Evolutionary conservation across 2,888 invertebrate genomes (phyloP).

Genomic region (Callimorpha dominula): DNA sequence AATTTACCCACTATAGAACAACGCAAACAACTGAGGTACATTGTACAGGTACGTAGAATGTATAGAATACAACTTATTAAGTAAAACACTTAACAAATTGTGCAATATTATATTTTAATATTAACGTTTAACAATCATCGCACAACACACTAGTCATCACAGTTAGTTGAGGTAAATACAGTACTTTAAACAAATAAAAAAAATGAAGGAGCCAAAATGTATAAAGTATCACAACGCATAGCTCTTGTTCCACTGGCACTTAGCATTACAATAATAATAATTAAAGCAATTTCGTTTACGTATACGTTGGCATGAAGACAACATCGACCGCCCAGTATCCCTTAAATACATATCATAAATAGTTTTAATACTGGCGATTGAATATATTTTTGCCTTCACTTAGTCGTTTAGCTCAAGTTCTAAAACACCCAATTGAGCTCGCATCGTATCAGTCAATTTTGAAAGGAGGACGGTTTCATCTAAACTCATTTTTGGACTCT

Average conservation of each 20-base stretch:
- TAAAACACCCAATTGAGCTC: slow-evolving; percentile 89
- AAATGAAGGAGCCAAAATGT: slow-evolving; percentile 48
- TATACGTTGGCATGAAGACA: slow-evolving; percentile 34
- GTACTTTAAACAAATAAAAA: slow-evolving; percentile 61
- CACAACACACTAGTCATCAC: slow-evolving; percentile 77
- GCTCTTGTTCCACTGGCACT: slow-evolving; percentile 64
- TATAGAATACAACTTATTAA: background rate
- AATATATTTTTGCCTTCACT: slow-evolving; percentile 32
- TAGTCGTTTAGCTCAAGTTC: slow-evolving; percentile 57
- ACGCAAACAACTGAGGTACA: background rate
- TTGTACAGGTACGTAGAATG: too few relatives aligned
- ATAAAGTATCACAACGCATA: slow-evolving; percentile 56
- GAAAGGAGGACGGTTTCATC: slow-evolving; percentile 90
- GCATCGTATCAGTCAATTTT: slow-evolving; percentile 90
- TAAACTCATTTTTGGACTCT: slow-evolving; percentile 90
- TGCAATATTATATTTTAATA: slow-evolving; percentile 46
- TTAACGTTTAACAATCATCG: slow-evolving; percentile 64
- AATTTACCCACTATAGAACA: too few relatives aligned
- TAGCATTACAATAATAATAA: slow-evolving; percentile 51
- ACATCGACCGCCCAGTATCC: slow-evolving; percentile 33
- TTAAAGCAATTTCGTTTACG: slow-evolving; percentile 54
- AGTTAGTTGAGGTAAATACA: slow-evolving; percentile 84
- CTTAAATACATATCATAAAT: slow-evolving; percentile 19
- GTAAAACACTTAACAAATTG: slow-evolving; percentile 25
- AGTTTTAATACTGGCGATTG: slow-evolving; percentile 38